Evolutionary conservation across 2,888 invertebrate species (phyloP).

Genomic region (Parnassius glacialis): DNA sequence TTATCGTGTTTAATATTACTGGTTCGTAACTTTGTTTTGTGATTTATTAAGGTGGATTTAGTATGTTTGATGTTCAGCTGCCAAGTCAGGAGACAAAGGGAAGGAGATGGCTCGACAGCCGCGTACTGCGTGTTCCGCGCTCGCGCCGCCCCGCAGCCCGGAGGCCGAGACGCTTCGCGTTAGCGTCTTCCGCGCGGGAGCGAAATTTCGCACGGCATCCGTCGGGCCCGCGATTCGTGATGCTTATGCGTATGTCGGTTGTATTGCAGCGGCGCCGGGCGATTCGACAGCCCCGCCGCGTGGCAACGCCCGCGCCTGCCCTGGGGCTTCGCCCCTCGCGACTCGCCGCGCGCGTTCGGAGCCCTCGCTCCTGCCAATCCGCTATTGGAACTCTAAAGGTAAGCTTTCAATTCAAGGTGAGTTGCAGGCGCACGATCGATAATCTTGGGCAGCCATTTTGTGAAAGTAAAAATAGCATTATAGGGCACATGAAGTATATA

Average conservation of each 20-base stretch:
- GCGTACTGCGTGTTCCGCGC: conserved; percentile 65
- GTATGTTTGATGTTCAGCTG: conserved; percentile 67
- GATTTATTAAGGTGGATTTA: conserved; percentile 76
- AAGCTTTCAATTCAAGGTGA: conserved; percentile 62
- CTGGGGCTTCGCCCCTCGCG: conserved; percentile 51
- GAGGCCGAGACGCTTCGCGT: conserved; percentile 67
- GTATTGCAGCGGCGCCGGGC: conserved; percentile 73
- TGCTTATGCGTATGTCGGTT: conserved; percentile 69
- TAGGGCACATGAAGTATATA: conserved; percentile 1
- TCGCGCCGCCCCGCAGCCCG: conserved; percentile 71
- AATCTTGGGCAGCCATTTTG: conserved; percentile 65
- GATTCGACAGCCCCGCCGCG: conserved; percentile 68
- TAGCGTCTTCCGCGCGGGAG: conserved; percentile 44
- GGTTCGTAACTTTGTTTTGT: conserved; percentile 80
- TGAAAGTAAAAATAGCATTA: conserved; percentile 47
- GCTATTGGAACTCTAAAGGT: conserved; percentile 61
- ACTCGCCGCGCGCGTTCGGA: conserved; percentile 74
- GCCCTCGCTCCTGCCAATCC: conserved; percentile 71
- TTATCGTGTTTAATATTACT: conserved; percentile 72
- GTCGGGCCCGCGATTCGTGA: conserved; percentile 62
- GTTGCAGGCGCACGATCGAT: conserved; percentile 58
- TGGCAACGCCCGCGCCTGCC: conserved; percentile 53
- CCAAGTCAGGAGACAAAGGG: conserved; percentile 41
- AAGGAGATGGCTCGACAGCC: conserved; percentile 38
- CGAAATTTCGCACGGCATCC: conserved; percentile 43